Percentiles rank a stretch among this genome's conserved stretches.
phyloP scores from a whole-genome alignment of 2,797 vertebrate species.

The Oreochromis grahami region DNA sequence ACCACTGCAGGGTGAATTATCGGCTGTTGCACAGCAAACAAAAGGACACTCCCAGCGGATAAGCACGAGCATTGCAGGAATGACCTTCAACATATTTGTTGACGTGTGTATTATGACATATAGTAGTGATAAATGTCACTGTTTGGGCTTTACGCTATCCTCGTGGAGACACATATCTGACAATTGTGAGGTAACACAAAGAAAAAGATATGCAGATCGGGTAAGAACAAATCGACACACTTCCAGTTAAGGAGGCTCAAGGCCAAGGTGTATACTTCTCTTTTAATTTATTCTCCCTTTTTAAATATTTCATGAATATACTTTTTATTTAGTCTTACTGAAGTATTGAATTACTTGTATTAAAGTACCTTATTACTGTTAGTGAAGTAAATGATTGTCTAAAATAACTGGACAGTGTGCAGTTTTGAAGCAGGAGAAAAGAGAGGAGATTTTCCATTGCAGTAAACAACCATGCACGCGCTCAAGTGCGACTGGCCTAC shows the following conservation, averaged over 20 bases:
- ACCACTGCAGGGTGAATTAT: not conserved
- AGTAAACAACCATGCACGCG: not conserved
- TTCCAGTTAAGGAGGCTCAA: slow-evolving; percentile 11
- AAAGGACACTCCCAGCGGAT: not conserved
- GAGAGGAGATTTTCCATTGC: not conserved
- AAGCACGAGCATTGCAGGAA: not conserved
- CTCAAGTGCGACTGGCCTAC: not conserved
- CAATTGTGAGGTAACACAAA: not conserved
- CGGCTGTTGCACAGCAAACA: not conserved
- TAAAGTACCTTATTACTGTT: not conserved
- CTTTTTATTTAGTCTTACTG: not conserved
- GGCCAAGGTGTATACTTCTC: not conserved
- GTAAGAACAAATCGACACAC: not conserved
- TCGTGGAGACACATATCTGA: not conserved
- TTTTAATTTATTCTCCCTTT: not conserved
- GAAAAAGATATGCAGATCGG: not conserved
- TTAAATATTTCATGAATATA: not conserved
- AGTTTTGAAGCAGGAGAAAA: not conserved
- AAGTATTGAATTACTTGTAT: not conserved
- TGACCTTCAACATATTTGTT: not conserved
- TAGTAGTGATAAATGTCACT: not conserved
- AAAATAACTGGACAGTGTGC: not conserved
- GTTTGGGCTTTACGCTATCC: not conserved
- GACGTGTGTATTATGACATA: not conserved
- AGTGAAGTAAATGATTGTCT: not conserved